Conservation (phyloP, 2,888 invertebrate species). For the Drosophila demipolita region DNA sequence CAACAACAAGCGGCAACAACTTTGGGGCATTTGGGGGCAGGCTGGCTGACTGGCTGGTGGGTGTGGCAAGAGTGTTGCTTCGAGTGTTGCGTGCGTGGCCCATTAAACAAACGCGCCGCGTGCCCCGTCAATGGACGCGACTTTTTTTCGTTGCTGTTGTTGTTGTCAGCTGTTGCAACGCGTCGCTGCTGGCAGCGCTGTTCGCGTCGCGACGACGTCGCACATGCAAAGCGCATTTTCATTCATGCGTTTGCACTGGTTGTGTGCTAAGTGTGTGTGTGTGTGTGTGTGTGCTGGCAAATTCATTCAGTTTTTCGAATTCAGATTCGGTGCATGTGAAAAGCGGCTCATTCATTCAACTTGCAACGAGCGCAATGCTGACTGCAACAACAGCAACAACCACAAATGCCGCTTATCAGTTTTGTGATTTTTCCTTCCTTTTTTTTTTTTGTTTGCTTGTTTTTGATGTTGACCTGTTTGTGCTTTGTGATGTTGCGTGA, state of each 20-base stretch:
- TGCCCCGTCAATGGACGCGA: conserved; percentile 54
- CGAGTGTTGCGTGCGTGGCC: conserved; percentile 72
- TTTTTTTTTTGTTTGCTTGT: neutral
- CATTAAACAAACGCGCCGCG: conserved; percentile 72
- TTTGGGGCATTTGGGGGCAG: conserved; percentile 29
- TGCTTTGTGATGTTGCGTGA: conserved; percentile 15
- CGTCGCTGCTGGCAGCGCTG: conserved; percentile 49
- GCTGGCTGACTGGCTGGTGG: conserved; percentile 5
- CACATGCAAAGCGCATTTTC: conserved; percentile 73
- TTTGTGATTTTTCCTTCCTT: conserved; percentile 1
- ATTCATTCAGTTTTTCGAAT: conserved; percentile 69
- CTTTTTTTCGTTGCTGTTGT: conserved; percentile 17
- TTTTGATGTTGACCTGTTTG: conserved; percentile 13
- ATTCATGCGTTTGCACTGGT: conserved; percentile 67
- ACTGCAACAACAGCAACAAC: conserved; percentile 35
- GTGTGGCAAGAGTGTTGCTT: conserved; percentile 9
- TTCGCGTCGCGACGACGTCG: conserved; percentile 29
- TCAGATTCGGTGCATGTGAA: conserved; percentile 58
- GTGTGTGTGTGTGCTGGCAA: conserved; percentile 49
- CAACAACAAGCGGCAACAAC: conserved; percentile 32
- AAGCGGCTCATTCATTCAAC: conserved; percentile 68
- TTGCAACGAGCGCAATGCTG: conserved; percentile 38
- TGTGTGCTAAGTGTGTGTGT: conserved; percentile 8
- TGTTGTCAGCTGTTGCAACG: conserved; percentile 59
- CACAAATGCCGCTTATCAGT: conserved; percentile 55